Percentiles rank a stretch among this genome's conserved stretches.
Conservation (phyloP, 2,113 vertebrate genomes). For the Rattus norvegicus region GRCr8 NC_086022.1:28431001-28431500, state of each 20-base stretch:
- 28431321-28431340: no score
- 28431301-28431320: no score
- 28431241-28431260: no score
- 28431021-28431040: not conserved
- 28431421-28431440: not conserved
- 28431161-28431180: not conserved
- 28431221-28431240: not conserved
- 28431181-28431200: not conserved
- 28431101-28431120: not conserved
- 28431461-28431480: no score
- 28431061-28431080: not conserved
- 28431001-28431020: not conserved
- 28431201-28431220: not conserved
- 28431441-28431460: no score
- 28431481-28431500: no score
- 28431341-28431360: no score
- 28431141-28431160: not conserved
- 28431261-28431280: no score
- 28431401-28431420: not conserved
- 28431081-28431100: not conserved
- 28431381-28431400: not conserved
- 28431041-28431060: not conserved
- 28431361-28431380: not conserved
- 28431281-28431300: no score
- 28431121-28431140: not conserved